Conservation (phyloP, 2,888 invertebrate genomes). For the Nephrotoma flavescens region DNA sequence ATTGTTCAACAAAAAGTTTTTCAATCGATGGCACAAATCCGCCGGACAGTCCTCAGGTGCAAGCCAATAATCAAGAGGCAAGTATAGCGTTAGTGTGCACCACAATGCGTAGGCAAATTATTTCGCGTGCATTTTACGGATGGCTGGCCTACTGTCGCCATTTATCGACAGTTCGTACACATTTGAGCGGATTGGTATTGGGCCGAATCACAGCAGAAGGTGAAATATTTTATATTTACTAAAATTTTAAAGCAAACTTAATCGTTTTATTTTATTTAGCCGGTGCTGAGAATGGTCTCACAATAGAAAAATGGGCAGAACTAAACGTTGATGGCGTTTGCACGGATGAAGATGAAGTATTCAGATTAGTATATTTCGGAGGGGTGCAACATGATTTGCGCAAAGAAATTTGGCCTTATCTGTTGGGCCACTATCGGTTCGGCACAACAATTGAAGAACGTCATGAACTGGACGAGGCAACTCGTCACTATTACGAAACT, state of each 20-base stretch:
- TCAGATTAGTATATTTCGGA: constrained; percentile 72
- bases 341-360: constrained; percentile 54
- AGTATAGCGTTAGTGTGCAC: constrained; percentile 72
- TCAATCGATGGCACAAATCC: constrained; percentile 32
- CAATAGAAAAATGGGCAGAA: constrained; percentile 56
- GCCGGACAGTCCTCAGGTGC: constrained; percentile 29
- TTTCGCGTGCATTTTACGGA: constrained; percentile 90
- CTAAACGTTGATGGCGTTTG: constrained; percentile 48
- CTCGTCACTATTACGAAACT: constrained; percentile 67
- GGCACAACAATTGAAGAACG: constrained; percentile 54
- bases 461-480: constrained; percentile 45
- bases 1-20: constrained; percentile 40
- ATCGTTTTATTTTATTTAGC: constrained; percentile 26
- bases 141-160: constrained; percentile 93
- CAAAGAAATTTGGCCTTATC: constrained; percentile 75
- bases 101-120: constrained; percentile 88
- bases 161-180: constrained; percentile 80
- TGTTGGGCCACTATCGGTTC: constrained; percentile 71
- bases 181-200: constrained; percentile 78
- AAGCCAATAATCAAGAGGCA: constrained; percentile 33
- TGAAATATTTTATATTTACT: constrained; percentile 17
- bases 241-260: background rate
- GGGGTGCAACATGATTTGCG: constrained; percentile 69
- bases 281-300: constrained; percentile 53
- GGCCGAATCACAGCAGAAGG: constrained; percentile 51